Percentiles rank a stretch among this genome's conserved stretches.
Evolutionary conservation across 2,888 invertebrate species (phyloP).

Genomic region (Polyommatus iphigenia): DNA sequence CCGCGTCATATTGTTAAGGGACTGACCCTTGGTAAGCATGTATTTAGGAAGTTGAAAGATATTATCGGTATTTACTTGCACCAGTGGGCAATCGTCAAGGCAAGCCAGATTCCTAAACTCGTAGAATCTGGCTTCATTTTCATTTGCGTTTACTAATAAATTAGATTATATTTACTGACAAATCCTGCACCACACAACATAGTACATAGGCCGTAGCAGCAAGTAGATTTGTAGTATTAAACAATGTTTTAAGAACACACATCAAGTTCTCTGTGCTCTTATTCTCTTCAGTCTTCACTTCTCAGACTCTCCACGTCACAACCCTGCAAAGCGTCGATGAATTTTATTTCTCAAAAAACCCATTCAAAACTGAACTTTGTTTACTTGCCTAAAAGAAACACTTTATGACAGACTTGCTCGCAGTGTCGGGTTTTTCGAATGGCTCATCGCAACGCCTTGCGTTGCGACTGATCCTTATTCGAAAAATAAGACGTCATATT

Average conservation of each 20-base stretch:
- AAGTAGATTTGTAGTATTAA: too few relatives aligned
- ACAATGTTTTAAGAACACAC: too few relatives aligned
- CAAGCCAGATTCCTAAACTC: not conserved
- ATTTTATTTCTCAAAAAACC: too few relatives aligned
- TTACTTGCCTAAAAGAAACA: not conserved
- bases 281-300: too few relatives aligned
- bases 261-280: too few relatives aligned
- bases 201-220: too few relatives aligned
- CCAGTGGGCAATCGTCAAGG: constrained; percentile 3
- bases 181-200: too few relatives aligned
- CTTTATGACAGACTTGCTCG: not conserved
- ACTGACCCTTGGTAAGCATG: not conserved
- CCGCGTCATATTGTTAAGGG: too few relatives aligned
- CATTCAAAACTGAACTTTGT: too few relatives aligned
- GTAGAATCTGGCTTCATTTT: constrained; percentile 4
- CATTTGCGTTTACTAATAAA: not conserved
- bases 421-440: not conserved
- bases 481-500: not conserved
- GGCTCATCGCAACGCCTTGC: too few relatives aligned
- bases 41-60: not conserved
- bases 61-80: not conserved
- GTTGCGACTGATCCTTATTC: not conserved
- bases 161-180: not conserved
- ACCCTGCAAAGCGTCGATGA: too few relatives aligned
- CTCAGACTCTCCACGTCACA: too few relatives aligned